Percentiles rank a stretch among this genome's conserved stretches.
phyloP scores from a whole-genome alignment of 2,888 invertebrate genomes.

The Drosophila infuscata region DNA sequence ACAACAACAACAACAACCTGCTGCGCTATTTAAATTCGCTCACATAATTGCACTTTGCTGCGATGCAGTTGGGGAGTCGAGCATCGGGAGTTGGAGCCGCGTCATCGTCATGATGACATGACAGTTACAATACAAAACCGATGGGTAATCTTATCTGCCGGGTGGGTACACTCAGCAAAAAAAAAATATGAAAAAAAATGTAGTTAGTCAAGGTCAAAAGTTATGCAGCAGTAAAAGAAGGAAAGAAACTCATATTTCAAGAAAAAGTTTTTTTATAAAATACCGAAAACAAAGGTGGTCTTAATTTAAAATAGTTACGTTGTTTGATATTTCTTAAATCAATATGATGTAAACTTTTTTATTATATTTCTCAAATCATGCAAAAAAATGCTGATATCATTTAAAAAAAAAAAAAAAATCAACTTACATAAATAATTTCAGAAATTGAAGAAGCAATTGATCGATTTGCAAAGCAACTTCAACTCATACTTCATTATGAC shows the following conservation, averaged over 20 bases:
- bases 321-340: too few species aligned
- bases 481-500: not conserved
- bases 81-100: constrained; percentile 41
- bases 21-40: constrained; percentile 81
- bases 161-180: constrained; percentile 28
- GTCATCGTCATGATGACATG: constrained; percentile 81
- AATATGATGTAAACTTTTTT: not conserved
- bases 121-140: constrained; percentile 76
- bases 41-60: constrained; percentile 73
- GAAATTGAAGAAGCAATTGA: not conserved
- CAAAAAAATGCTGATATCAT: not conserved
- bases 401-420: not conserved
- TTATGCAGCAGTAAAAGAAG: not conserved
- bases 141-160: constrained; percentile 66
- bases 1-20: constrained; percentile 19
- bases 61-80: constrained; percentile 20
- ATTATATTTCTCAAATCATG: not conserved
- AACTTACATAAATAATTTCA: not conserved
- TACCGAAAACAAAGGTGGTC: not conserved
- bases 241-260: not conserved
- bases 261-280: not conserved
- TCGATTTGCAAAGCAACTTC: not conserved
- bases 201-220: not conserved
- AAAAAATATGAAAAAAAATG: not conserved
- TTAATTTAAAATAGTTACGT: too few species aligned